Evolutionary conservation across 2,888 invertebrate species (phyloP), one percentile per base, ranked within the genome.

Genomic region (Pseudococcus jackbeardsleyi): DNA sequence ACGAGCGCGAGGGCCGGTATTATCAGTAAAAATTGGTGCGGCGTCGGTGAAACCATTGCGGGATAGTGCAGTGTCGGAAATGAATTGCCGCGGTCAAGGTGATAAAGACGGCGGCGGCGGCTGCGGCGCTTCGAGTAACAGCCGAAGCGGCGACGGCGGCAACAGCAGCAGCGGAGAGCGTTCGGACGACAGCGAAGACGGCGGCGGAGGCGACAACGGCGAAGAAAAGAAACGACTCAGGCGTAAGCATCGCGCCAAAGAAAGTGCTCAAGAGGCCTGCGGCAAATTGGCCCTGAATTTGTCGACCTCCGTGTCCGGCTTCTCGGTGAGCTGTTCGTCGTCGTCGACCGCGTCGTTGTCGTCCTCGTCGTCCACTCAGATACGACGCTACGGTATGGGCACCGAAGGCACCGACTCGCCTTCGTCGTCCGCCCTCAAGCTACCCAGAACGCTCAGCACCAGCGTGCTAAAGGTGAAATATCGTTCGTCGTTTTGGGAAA

Each of bases 401-500:
- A 26, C 84, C 39, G 89, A 88, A 19, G 88, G 88, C 50, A 89
- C 84, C 86, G 89, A 89, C 84, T 89, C 89, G 77, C 89, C 89
- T 85, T 89, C 89, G 19, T 50, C 84, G 33, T 89, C 89, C 15
- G 87, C 86, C 46, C 91, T 91, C 79, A 93, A 94, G 88, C 92
- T 95, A 89, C 95, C 95, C 5, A 93, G 95, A 89, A 95, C 95
- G 15, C 93, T 95, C 89, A 96, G 95, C 91, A 96, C 96, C 89
- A 96, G 96, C 90, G 96, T 95, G 64, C 93, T 97, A 86, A 93
- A 96, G 90, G 95, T 96, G 91, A 95, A 95, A 91, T 94, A 95
- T 91, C 93, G 96, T 90, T 94, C 95, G 89, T 94, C 95, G 84
- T 97, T 96, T 92, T 96, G 96, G 96, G 95, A 96, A 91, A 96